phyloP scores from a whole-genome alignment of 2,113 vertebrate genomes.

The Climacteris rufus region DNA sequence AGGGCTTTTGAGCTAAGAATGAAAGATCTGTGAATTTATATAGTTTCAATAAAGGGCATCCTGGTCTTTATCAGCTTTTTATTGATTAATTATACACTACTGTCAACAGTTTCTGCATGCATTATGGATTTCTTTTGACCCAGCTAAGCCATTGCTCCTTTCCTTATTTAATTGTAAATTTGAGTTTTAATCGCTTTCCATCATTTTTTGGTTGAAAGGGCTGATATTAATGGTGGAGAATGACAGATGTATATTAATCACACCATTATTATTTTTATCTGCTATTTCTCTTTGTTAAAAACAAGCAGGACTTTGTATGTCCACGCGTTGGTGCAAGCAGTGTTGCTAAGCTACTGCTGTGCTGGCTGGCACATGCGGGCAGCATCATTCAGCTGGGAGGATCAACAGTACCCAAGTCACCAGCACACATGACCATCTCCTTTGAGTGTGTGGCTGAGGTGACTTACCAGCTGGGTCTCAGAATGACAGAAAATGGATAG shows the following conservation, averaged over 20 bases:
- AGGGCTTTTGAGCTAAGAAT: not conserved
- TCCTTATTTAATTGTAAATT: not conserved
- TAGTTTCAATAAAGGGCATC: not conserved
- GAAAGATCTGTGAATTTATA: not conserved
- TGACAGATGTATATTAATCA: not conserved
- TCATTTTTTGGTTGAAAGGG: not conserved
- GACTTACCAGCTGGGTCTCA: not conserved
- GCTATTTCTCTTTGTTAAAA: not conserved
- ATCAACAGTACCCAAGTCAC: accelerated
- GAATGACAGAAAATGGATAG: not conserved
- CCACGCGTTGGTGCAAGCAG: not conserved
- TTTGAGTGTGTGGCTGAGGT: accelerated
- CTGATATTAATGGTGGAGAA: not conserved
- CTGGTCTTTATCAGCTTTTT: not conserved
- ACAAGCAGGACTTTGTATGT: not conserved
- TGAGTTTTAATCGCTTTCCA: not conserved
- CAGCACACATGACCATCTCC: accelerated
- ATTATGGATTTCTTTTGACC: not conserved
- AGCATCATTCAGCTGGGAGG: not conserved
- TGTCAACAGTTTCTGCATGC: not conserved
- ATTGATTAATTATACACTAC: not conserved
- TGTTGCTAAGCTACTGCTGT: constrained; percentile 4
- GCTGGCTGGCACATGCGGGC: not conserved
- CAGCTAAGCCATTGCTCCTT: not conserved
- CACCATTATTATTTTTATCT: not conserved